Percentiles rank a stretch among this genome's conserved stretches.
phyloP scores from a whole-genome alignment of 2,797 vertebrate genomes.

The Sebastes taczanowskii region DNA sequence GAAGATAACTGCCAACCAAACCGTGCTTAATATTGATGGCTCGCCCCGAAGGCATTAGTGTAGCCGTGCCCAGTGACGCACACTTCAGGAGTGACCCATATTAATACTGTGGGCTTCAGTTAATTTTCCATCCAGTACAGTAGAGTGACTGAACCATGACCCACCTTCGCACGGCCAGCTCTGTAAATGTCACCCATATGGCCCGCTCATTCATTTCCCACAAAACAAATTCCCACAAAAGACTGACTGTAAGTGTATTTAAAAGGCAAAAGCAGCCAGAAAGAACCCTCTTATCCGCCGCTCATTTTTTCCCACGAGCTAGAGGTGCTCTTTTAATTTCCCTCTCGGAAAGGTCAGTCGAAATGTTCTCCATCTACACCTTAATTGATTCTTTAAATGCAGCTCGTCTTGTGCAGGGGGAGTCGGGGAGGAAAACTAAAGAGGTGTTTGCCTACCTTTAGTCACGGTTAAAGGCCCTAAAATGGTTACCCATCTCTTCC shows the following conservation, averaged over 20 bases:
- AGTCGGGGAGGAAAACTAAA: constrained; percentile 38
- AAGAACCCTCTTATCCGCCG: constrained; percentile 70
- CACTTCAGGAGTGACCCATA: constrained; percentile 62
- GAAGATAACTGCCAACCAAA: constrained; percentile 55
- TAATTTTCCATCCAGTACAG: constrained; percentile 73
- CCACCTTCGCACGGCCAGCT: constrained; percentile 61
- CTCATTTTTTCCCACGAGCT: constrained; percentile 77
- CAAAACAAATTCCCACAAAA: constrained; percentile 80
- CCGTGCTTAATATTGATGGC: constrained; percentile 55
- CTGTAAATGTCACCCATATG: constrained; percentile 77
- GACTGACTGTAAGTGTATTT: constrained; percentile 79
- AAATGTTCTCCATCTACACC: constrained; percentile 80
- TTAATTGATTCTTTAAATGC: constrained; percentile 86
- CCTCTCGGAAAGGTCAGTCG: constrained; percentile 80
- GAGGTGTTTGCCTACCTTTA: constrained; percentile 68
- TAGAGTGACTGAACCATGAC: constrained; percentile 71
- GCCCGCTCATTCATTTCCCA: constrained; percentile 71
- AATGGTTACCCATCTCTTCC: constrained; percentile 45
- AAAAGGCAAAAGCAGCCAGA: constrained; percentile 79
- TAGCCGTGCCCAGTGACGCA: constrained; percentile 37
- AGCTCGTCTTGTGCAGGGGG: constrained; percentile 55
- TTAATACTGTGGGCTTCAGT: constrained; percentile 70
- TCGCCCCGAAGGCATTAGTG: constrained; percentile 52
- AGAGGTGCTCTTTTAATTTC: constrained; percentile 85
- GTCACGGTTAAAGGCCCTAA: constrained; percentile 62